Evolutionary conservation across 2,888 invertebrate genomes (phyloP).

Genomic region (Zele albiditarsus): DNA sequence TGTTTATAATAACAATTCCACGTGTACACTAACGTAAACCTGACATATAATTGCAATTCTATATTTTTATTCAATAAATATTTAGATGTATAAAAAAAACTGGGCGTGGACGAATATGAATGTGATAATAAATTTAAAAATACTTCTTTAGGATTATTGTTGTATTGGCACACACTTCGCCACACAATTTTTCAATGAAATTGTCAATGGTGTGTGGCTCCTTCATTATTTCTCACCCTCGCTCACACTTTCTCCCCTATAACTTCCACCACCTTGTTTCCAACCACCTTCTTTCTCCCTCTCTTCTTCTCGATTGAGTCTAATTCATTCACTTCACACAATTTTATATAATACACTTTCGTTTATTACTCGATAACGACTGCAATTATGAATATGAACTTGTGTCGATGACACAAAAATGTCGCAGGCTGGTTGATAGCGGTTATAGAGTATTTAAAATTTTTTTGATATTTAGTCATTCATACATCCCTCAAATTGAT

Average conservation of each 20-base stretch:
- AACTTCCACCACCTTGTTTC: not conserved
- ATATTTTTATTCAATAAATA: not conserved
- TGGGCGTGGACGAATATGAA: not conserved
- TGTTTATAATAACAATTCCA: not conserved
- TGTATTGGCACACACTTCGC: not conserved
- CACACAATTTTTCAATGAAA: not conserved
- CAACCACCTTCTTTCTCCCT: constrained; percentile 8
- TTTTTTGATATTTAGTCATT: not conserved
- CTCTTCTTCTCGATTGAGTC: constrained; percentile 3
- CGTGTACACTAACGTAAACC: too few species aligned
- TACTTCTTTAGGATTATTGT: not conserved
- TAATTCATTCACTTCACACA: constrained; percentile 11
- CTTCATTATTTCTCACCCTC: not conserved
- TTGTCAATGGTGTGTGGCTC: not conserved
- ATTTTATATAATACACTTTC: not conserved
- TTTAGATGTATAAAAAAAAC: not conserved
- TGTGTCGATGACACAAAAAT: not conserved
- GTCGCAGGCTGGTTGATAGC: not conserved
- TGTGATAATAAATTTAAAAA: not conserved
- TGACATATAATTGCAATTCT: too few species aligned
- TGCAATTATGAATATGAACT: not conserved
- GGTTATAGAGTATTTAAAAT: not conserved
- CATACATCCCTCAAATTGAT: not conserved
- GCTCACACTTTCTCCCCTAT: not conserved
- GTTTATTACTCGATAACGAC: not conserved